Evolutionary conservation across 1,140 invertebrate species (phyloP).

Genomic region (Danaus plexippus): DNA sequence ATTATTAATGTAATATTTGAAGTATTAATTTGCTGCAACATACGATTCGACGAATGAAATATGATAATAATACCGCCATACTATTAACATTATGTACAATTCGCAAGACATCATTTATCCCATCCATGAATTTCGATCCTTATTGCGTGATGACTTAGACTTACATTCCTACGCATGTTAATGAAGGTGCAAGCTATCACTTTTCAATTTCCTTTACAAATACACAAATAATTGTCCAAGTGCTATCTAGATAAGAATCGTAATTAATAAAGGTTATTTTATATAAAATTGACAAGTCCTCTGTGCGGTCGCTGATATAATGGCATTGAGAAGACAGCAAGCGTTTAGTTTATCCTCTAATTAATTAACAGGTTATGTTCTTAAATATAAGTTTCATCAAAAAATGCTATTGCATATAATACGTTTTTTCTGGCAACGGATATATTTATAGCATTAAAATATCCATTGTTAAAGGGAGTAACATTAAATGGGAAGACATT

Average conservation of each 20-base stretch:
- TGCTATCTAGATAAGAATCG: constrained; percentile 40
- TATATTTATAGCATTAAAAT: too few relatives aligned
- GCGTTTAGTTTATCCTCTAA: constrained; percentile 16
- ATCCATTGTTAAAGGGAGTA: too few relatives aligned
- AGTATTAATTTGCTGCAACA: constrained; percentile 18
- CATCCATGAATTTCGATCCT: too few relatives aligned
- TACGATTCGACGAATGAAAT: constrained; percentile 19
- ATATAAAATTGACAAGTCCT: constrained; percentile 38
- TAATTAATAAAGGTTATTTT: constrained; percentile 59
- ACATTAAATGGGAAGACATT: too few relatives aligned
- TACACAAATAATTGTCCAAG: constrained; percentile 37
- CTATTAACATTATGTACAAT: constrained; percentile 14
- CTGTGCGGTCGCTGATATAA: constrained; percentile 38
- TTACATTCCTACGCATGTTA: background rate
- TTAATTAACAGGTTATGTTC: constrained; percentile 11
- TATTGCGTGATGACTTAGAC: background rate
- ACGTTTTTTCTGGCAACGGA: too few relatives aligned
- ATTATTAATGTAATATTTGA: constrained; percentile 17
- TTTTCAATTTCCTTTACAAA: constrained; percentile 17
- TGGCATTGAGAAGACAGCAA: constrained; percentile 3
- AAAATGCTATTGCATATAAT: too few relatives aligned
- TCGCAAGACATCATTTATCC: background rate
- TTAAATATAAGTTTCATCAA: too few relatives aligned
- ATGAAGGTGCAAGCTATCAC: constrained; percentile 6
- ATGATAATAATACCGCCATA: constrained; percentile 17